phyloP scores from a whole-genome alignment of 2,113 vertebrate genomes.

The Hippocampus comes region DNA sequence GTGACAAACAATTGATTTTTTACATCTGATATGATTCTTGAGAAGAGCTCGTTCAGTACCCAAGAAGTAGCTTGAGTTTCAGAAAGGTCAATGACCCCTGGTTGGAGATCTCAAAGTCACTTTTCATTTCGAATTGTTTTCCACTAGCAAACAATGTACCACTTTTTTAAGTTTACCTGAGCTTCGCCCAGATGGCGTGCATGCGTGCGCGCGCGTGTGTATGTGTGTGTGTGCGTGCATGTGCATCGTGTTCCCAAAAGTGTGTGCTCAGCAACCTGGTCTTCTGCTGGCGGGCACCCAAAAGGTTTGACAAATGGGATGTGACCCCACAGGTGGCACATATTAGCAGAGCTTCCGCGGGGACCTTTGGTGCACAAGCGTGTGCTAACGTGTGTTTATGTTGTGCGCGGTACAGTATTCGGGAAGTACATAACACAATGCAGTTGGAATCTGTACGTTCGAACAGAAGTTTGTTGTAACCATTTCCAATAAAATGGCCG shows the following conservation, averaged over 20 bases:
- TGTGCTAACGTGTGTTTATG: not conserved
- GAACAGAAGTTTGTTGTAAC: too few relatives aligned
- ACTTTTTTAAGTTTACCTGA: not conserved
- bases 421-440: too few relatives aligned
- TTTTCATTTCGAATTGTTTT: not conserved
- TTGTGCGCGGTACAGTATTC: not conserved
- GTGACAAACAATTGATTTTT: too few relatives aligned
- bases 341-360: constrained; percentile 2
- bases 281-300: not conserved
- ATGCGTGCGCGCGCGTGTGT: too few relatives aligned
- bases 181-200: not conserved
- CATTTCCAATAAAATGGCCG: too few relatives aligned
- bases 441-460: too few relatives aligned
- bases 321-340: constrained; percentile 5
- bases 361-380: not conserved
- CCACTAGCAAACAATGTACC: not conserved
- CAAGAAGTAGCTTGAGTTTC: not conserved
- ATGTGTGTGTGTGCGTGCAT: too few relatives aligned
- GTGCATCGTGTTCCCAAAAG: not conserved
- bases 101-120: not conserved
- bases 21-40: too few relatives aligned
- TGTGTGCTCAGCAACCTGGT: not conserved
- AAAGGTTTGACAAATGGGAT: constrained; percentile 10
- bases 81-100: not conserved
- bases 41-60: not conserved